These are phyloP conservation scores for Halisarca cf. caerulea DNA, from an alignment of 37 sponge, comb jelly and placozoan species.

Conservation along the genomic window DNA sequence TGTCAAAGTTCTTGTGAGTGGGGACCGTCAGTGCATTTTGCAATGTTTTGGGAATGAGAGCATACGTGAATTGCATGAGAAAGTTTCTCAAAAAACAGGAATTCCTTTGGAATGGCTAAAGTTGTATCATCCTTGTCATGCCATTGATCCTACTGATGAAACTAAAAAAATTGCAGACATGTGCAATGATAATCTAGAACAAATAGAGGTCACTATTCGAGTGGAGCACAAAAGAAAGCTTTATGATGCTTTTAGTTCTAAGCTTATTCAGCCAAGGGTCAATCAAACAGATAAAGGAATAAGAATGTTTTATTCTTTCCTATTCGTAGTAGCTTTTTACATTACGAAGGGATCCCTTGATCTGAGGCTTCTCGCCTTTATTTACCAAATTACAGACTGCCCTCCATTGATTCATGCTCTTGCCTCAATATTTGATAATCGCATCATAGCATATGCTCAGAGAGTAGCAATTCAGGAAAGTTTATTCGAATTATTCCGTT, in stretches of 20 bases:
- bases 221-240: not conserved
- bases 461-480: not conserved
- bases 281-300: not conserved
- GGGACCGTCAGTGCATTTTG: not conserved
- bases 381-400: not conserved
- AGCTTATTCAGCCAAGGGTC: not conserved
- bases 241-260: not conserved
- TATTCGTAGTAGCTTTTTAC: not conserved
- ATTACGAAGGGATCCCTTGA: not conserved
- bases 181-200: not conserved
- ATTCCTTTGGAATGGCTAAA: not conserved
- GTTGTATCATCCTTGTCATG: not conserved
- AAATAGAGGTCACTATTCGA: not conserved
- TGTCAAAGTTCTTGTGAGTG: not conserved
- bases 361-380: not conserved
- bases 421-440: not conserved
- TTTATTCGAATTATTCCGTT: not conserved
- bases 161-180: not conserved
- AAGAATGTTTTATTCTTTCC: not conserved
- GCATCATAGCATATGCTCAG: not conserved
- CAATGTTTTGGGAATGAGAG: not conserved
- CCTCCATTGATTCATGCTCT: not conserved
- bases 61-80: not conserved
- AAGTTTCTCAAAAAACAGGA: not conserved
- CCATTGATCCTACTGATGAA: not conserved